phyloP scores from a whole-genome alignment of 2,888 invertebrate species.

The Spodoptera picta region DNA sequence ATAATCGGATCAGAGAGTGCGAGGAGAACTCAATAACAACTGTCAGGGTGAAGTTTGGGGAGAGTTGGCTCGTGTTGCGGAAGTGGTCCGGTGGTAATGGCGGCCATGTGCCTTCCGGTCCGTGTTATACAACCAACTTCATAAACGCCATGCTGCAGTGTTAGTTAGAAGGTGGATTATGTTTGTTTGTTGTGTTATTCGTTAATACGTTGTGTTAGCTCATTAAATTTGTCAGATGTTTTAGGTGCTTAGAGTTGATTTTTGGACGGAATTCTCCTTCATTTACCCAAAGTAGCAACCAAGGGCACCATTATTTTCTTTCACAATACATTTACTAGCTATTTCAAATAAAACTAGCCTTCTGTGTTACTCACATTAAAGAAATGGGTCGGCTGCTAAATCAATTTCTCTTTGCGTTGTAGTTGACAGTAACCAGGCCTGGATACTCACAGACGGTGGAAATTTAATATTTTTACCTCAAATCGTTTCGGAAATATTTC shows the following conservation, averaged over 20 bases:
- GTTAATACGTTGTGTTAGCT: too few relatives aligned
- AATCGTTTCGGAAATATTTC: conserved; percentile 27
- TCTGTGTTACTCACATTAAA: background rate
- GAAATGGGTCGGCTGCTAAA: conserved; percentile 27
- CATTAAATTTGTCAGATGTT: too few relatives aligned
- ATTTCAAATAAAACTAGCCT: conserved; percentile 1
- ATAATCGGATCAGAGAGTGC: conserved; percentile 52
- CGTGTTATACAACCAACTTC: conserved; percentile 35
- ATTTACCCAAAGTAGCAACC: too few relatives aligned
- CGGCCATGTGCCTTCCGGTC: conserved; percentile 51
- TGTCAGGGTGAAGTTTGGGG: conserved; percentile 51
- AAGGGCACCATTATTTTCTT: too few relatives aligned
- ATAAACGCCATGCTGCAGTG: background rate
- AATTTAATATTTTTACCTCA: conserved; percentile 28
- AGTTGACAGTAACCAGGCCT: conserved; percentile 51
- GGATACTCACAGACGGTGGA: conserved; percentile 32
- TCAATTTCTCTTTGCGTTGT: conserved; percentile 47
- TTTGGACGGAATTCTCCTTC: too few relatives aligned
- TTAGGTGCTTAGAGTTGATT: too few relatives aligned
- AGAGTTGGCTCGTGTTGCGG: conserved; percentile 56
- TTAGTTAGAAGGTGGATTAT: conserved; percentile 8
- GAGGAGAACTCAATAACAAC: conserved; percentile 56
- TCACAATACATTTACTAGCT: too few relatives aligned
- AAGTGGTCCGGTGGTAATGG: conserved; percentile 58
- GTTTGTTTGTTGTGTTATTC: too few relatives aligned